Conservation (phyloP, 2,113 vertebrate species). For the Alces alces region DNA sequence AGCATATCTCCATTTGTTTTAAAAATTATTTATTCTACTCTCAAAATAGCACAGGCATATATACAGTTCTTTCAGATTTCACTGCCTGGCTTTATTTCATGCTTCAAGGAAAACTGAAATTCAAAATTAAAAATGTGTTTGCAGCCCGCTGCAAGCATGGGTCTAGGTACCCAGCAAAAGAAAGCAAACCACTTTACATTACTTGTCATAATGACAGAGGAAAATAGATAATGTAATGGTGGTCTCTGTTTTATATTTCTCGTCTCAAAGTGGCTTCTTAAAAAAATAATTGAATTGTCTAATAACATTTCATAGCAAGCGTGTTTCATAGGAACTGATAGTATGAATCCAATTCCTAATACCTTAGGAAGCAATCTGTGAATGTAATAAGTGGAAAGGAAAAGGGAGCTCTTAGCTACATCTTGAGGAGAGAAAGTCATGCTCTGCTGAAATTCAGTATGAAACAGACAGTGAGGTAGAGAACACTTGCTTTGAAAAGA, state of each 20-base stretch:
- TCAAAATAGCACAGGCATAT: neutral
- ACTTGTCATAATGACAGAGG: neutral
- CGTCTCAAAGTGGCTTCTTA: neutral
- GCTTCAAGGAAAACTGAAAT: conserved; percentile 18
- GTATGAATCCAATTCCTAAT: neutral
- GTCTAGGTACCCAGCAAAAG: neutral
- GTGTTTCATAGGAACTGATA: neutral
- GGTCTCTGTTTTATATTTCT: neutral
- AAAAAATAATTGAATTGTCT: conserved; percentile 1
- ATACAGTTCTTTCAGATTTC: neutral
- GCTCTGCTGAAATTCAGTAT: neutral
- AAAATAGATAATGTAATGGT: neutral
- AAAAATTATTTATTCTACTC: neutral
- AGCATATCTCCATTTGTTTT: neutral
- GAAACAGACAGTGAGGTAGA: neutral
- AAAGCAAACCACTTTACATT: neutral
- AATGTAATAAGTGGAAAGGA: neutral
- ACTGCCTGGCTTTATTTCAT: neutral
- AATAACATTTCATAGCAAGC: neutral
- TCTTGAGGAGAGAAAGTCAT: neutral
- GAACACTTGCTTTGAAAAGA: neutral
- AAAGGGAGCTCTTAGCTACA: neutral
- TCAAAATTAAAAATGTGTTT: neutral
- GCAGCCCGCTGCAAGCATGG: neutral
- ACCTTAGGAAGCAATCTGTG: neutral